These are phyloP conservation scores for Lasius platythorax DNA, from an alignment of 2,888 invertebrate genomes.

Conservation along the genomic window DNA sequence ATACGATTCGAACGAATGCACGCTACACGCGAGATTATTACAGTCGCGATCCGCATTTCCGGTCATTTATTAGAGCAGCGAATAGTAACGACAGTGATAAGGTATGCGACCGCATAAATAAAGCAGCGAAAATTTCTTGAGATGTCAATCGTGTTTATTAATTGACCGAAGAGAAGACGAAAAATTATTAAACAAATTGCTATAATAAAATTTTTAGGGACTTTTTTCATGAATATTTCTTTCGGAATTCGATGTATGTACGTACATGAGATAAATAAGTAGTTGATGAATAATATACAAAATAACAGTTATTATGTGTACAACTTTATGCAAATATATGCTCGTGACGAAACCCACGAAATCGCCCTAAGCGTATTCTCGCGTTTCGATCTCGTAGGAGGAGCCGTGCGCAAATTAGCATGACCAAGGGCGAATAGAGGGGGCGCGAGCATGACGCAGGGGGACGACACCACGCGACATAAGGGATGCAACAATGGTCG, in stretches of 20 bases:
- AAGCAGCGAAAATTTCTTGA: background rate
- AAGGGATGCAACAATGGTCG: constrained; percentile 67
- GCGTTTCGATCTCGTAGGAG: constrained; percentile 71
- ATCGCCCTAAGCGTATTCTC: constrained; percentile 63
- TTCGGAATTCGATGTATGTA: background rate
- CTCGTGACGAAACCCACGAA: constrained; percentile 50
- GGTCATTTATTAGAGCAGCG: background rate
- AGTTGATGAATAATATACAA: background rate
- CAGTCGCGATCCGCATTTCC: background rate
- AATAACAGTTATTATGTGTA: background rate
- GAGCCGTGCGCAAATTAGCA: constrained; percentile 77
- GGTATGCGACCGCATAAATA: background rate
- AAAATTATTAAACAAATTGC: background rate
- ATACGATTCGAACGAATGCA: background rate
- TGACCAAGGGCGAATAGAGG: constrained; percentile 63
- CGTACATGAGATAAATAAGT: background rate
- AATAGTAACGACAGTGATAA: constrained; percentile 1
- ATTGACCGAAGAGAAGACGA: background rate
- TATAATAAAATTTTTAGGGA: background rate
- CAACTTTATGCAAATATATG: background rate
- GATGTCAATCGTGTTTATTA: background rate
- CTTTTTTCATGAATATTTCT: background rate
- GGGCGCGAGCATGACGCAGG: constrained; percentile 56
- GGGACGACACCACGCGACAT: constrained; percentile 77
- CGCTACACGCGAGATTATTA: background rate